Base-by-base conservation (phyloP, 2,797 vertebrate genomes). In the Ateles fusciceps region DNA sequence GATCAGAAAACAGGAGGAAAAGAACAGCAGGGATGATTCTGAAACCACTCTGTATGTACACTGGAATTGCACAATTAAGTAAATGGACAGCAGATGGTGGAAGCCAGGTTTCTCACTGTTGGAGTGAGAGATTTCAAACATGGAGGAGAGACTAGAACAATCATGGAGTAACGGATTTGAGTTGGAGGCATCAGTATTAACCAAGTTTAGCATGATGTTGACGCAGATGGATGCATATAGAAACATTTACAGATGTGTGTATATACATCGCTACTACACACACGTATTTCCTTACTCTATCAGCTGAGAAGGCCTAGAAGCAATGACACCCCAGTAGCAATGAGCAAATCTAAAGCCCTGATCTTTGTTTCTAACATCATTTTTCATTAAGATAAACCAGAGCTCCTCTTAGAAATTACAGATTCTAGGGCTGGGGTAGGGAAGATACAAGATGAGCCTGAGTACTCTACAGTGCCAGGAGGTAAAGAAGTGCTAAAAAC, bases 61-160 rank as follows among this genome's bases (percentile, higher is more conserved):
- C 12, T 84, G 39, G 39, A 89, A 75, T 10, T 92, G 79, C 39
- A 50, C 55, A 75, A 48, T 96, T 75, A 80, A 89, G 85, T 74
- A 85, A 92, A 92, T 89, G 39, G 80, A 50, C 80, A 85, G 17
- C 79, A 91, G 91, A 84, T 94, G 80, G 84, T 57, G 28, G 48
- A 26, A 76, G 74, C 19, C 48, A 86, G 68, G 61, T 36, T 94
- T 84, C 17, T 89, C 85, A n/a, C 91, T 94, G 72, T 33, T 92
- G 83, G 94, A 89, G 44, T 61, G 61, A 85, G 28, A 80, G 13
- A 72, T 89, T 74, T 44, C 61, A 88, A 94, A 55, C 75, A 76
- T 30, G n/a, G 28, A 79, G 15, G 52, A 55, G 46, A 71, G 36
- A 75, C 14, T 36, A 52, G 30, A 72, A 87, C 71, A 55, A 91